Conservation (phyloP, 2,113 vertebrate species). For the Coptodon rendalli region DNA sequence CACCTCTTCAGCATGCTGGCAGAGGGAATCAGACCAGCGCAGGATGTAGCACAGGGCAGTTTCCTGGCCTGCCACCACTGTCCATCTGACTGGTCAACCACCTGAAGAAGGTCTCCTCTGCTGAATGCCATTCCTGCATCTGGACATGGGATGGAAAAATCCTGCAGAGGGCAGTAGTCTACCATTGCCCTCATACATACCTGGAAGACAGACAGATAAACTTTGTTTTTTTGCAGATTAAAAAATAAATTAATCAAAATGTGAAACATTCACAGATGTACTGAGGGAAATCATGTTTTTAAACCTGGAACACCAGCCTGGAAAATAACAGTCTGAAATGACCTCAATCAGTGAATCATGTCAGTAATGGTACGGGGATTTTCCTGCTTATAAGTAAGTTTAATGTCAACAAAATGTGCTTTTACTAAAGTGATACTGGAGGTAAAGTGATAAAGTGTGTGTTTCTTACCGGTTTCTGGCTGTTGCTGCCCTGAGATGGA, state of each 20-base stretch:
- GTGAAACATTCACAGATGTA: not conserved
- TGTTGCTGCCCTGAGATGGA: conserved; percentile 72
- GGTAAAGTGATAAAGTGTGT: not conserved
- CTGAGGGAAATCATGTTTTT: not conserved
- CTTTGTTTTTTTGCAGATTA: not conserved
- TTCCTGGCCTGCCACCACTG: conserved; percentile 93
- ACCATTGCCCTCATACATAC: conserved; percentile 84
- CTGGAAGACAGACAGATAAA: conserved; percentile 45
- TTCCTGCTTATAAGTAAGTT: not conserved
- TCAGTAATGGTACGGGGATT: not conserved
- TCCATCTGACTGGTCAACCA: conserved; percentile 85
- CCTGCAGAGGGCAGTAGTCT: conserved; percentile 85
- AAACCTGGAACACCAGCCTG: not conserved
- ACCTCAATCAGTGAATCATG: not conserved
- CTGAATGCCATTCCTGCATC: conserved; percentile 84
- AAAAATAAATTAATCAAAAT: not conserved
- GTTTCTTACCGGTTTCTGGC: conserved; percentile 75
- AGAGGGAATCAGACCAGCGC: conserved; percentile 88
- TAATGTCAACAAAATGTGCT: not conserved
- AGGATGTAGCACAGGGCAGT: conserved; percentile 71
- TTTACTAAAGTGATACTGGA: not conserved
- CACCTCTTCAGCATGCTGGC: conserved; percentile 83
- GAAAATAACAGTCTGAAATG: not conserved
- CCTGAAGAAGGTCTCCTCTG: conserved; percentile 87
- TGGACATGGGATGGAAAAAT: conserved; percentile 82